Percentiles rank a stretch among this genome's conserved stretches.
These are phyloP conservation scores for Aviceda subcristata DNA, from an alignment of 2,113 vertebrate species.

Conservation along the genomic window DNA sequence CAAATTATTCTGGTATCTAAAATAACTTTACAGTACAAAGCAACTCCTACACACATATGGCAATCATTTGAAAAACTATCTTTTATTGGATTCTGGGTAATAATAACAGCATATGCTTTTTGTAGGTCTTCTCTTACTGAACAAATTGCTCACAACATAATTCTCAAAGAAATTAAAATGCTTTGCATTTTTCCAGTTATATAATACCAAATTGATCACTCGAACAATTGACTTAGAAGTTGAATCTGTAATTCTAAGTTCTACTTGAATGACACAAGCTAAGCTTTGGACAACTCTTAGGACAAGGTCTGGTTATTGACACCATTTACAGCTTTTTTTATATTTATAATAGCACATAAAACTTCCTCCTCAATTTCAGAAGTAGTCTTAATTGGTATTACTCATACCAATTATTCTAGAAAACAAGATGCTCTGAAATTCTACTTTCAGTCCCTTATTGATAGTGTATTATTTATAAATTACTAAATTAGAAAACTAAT, in stretches of 20 bases:
- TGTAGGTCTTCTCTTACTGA: slow-evolving; percentile 57
- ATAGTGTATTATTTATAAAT: not conserved
- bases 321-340: not conserved
- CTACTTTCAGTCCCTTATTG: not conserved
- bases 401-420: not conserved
- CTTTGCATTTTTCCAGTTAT: slow-evolving; percentile 49
- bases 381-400: not conserved
- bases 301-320: not conserved
- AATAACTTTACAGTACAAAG: slow-evolving; percentile 57
- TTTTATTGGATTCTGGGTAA: slow-evolving; percentile 64
- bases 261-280: not conserved
- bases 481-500: not conserved
- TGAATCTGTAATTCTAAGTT: not conserved
- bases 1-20: slow-evolving; percentile 64
- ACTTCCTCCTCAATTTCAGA: not conserved
- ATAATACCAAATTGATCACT: not conserved
- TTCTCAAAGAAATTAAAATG: slow-evolving; percentile 61
- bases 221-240: not conserved
- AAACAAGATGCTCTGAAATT: not conserved
- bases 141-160: slow-evolving; percentile 60
- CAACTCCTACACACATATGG: slow-evolving; percentile 54
- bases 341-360: not conserved
- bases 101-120: slow-evolving; percentile 60
- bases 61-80: slow-evolving; percentile 59
- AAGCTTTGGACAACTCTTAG: not conserved